These are phyloP conservation scores for Macropis europaea DNA, from an alignment of 2,888 invertebrate genomes.

Conservation along the genomic window DNA sequence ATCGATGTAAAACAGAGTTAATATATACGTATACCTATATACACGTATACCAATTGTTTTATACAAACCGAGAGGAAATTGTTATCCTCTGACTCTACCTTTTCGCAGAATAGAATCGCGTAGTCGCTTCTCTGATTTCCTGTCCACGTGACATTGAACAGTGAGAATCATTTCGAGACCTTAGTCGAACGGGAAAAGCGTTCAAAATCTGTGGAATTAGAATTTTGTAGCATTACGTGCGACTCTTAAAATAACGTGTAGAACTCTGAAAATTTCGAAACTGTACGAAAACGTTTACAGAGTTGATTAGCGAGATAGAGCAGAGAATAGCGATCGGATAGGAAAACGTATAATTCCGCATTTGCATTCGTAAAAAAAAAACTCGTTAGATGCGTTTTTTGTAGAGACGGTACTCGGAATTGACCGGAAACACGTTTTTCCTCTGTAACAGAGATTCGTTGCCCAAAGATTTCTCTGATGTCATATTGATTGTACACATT, in stretches of 20 bases:
- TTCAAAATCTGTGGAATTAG: conserved; percentile 25
- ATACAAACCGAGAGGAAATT: conserved; percentile 9
- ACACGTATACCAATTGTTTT: conserved; percentile 34
- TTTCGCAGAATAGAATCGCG: conserved; percentile 15
- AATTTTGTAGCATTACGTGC: conserved; percentile 15
- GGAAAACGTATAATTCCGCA: conserved; percentile 12
- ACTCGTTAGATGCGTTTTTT: conserved; percentile 13
- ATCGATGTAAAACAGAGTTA: conserved; percentile 40
- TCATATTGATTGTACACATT: conserved; percentile 53
- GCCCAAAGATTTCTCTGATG: conserved; percentile 54
- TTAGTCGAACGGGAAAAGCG: conserved; percentile 28
- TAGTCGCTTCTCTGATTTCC: conserved; percentile 10
- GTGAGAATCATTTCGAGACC: conserved; percentile 17
- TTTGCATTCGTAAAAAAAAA: conserved; percentile 2
- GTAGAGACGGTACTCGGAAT: conserved; percentile 33
- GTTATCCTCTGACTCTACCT: conserved; percentile 5
- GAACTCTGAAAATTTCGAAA: conserved; percentile 23
- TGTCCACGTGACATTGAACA: conserved; percentile 7
- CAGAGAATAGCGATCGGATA: conserved; percentile 20
- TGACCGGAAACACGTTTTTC: conserved; percentile 35
- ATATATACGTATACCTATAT: conserved; percentile 16
- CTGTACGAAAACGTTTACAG: conserved; percentile 11
- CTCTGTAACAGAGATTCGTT: conserved; percentile 45
- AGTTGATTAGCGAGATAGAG: conserved; percentile 25
- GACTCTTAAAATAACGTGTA: neutral